Evolutionary conservation across 2,888 invertebrate species (phyloP).

Genomic region (Magallana nippona): DNA sequence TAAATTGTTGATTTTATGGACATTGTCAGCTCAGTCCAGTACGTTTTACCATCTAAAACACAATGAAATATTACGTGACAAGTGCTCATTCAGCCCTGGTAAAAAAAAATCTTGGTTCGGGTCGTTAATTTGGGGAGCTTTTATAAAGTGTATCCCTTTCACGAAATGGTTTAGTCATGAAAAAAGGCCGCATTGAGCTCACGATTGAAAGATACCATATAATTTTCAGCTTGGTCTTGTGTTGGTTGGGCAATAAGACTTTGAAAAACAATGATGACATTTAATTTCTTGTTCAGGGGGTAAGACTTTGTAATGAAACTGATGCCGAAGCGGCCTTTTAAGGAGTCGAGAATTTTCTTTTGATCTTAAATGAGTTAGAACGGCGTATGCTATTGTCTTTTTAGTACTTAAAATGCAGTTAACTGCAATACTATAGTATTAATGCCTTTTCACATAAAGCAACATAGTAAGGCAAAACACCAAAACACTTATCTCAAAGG

Average conservation of each 20-base stretch:
- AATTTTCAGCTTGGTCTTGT: constrained; percentile 16
- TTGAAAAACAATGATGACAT: constrained; percentile 37
- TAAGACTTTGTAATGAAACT: constrained; percentile 10
- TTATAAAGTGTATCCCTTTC: constrained; percentile 41
- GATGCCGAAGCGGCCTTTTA: constrained; percentile 13
- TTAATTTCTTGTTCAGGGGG: constrained; percentile 24
- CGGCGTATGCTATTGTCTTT: constrained; percentile 24
- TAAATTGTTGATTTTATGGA: too few species aligned
- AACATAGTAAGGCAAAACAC: constrained; percentile 16
- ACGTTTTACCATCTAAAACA: too few species aligned
- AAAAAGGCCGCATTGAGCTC: constrained; percentile 6
- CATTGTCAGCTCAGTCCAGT: too few species aligned
- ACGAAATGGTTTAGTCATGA: constrained; percentile 38
- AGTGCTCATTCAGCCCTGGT: constrained; percentile 1
- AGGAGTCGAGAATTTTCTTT: background rate
- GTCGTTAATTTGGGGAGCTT: constrained; percentile 40
- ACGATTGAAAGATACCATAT: constrained; percentile 26
- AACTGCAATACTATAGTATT: constrained; percentile 33
- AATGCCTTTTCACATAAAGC: constrained; percentile 30
- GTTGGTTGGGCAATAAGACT: constrained; percentile 21
- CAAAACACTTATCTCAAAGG: constrained; percentile 31
- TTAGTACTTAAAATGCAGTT: constrained; percentile 23
- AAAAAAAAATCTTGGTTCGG: constrained; percentile 35
- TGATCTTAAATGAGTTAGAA: constrained; percentile 32
- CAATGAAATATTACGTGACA: constrained; percentile 14